Percentiles rank a stretch among this genome's conserved stretches.
These are phyloP conservation scores for Chlorops oryzae DNA, from an alignment of 1,140 invertebrate genomes.

Conservation along the genomic window DNA sequence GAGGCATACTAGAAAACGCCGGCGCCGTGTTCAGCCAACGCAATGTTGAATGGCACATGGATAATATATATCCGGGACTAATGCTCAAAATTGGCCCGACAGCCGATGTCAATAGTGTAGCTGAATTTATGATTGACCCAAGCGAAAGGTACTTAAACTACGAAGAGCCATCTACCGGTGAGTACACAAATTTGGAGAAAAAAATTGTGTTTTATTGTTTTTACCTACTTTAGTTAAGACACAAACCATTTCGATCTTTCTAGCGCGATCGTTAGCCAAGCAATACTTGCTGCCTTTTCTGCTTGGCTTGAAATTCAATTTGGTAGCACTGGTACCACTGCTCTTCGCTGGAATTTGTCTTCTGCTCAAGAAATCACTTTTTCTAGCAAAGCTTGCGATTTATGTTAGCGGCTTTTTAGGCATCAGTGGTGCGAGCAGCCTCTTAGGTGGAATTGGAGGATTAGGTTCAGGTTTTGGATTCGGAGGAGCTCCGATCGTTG, in stretches of 20 bases:
- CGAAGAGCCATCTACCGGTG: slow-evolving; percentile 51
- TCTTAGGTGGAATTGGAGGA: slow-evolving; percentile 29
- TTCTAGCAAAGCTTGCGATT: slow-evolving; percentile 65
- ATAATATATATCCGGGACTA: slow-evolving; percentile 62
- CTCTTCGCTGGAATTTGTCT: slow-evolving; percentile 62
- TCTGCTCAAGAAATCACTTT: slow-evolving; percentile 65
- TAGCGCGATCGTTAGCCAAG: slow-evolving; percentile 61
- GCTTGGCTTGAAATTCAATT: slow-evolving; percentile 68
- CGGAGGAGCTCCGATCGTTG: slow-evolving; percentile 8
- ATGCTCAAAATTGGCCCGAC: slow-evolving; percentile 63
- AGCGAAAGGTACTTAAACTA: slow-evolving; percentile 45
- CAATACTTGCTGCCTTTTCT: slow-evolving; percentile 65
- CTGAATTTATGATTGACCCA: slow-evolving; percentile 67
- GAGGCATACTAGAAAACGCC: slow-evolving; percentile 60
- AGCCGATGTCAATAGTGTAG: slow-evolving; percentile 54
- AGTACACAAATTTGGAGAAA: slow-evolving; percentile 4
- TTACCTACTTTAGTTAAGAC: background rate
- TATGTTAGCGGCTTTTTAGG: slow-evolving; percentile 62
- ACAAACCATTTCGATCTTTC: background rate
- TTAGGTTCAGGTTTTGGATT: slow-evolving; percentile 14
- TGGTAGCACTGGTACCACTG: slow-evolving; percentile 64
- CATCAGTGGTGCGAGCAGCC: slow-evolving; percentile 47
- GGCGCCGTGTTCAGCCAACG: slow-evolving; percentile 62
- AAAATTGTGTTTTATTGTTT: background rate
- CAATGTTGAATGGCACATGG: slow-evolving; percentile 66